These are phyloP conservation scores for Mus caroli DNA, from an alignment of 2,797 vertebrate genomes.

Conservation along the genomic window DNA sequence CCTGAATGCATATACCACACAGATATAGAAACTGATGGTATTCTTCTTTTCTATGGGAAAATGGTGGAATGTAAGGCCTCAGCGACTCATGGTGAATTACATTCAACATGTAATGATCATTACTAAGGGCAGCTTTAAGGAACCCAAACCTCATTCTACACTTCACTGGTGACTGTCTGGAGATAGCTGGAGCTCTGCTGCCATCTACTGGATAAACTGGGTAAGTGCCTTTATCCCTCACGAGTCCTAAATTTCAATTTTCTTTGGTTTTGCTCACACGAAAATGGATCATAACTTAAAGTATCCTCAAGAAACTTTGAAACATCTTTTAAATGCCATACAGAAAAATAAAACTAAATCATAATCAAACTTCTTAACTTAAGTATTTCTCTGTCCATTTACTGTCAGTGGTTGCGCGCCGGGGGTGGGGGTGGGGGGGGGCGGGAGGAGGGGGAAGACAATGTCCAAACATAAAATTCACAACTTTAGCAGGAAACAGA, in stretches of 20 bases:
- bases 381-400: conserved; percentile 15
- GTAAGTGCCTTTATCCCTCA: conserved; percentile 50
- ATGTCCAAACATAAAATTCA: conserved; percentile 10
- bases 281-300: conserved; percentile 53
- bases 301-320: conserved; percentile 57
- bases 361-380: conserved; percentile 22
- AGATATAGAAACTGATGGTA: conserved; percentile 47
- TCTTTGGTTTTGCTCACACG: conserved; percentile 85
- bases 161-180: background rate
- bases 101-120: conserved; percentile 83
- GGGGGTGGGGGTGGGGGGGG: no score
- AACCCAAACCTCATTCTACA: background rate
- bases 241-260: conserved; percentile 75
- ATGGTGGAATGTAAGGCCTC: conserved; percentile 81
- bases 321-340: conserved; percentile 57
- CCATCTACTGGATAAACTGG: conserved; percentile 86
- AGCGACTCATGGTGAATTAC: conserved; percentile 82
- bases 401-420: conserved; percentile 12
- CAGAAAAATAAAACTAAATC: conserved; percentile 45
- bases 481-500: background rate
- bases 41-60: conserved; percentile 45
- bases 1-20: background rate
- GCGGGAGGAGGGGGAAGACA: no score
- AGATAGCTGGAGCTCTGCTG: conserved; percentile 82
- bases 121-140: conserved; percentile 68